Evolutionary conservation across 2,797 vertebrate genomes (phyloP).

Genomic region (Avahi laniger): DNA sequence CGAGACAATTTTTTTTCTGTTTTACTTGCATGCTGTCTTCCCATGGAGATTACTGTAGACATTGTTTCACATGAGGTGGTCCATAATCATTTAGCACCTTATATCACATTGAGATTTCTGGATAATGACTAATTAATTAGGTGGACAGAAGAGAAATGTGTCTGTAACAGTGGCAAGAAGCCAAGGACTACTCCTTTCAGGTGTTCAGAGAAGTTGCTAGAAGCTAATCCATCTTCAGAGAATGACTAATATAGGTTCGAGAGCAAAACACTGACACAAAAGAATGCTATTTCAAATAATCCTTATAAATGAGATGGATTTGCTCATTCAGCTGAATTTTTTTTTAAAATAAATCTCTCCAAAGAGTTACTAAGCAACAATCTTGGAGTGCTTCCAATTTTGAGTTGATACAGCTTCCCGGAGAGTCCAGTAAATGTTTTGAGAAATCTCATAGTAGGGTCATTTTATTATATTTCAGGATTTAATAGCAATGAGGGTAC

Average conservation of each 20-base stretch:
- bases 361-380: neutral
- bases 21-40: neutral
- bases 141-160: slow-evolving; percentile 45
- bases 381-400: neutral
- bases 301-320: slow-evolving; percentile 39
- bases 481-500: neutral
- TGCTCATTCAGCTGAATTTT: slow-evolving; percentile 17
- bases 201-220: slow-evolving; percentile 44
- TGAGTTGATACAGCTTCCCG: neutral
- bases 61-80: neutral
- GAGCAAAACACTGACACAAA: neutral
- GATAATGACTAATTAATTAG: slow-evolving; percentile 60
- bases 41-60: neutral
- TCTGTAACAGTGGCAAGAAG: slow-evolving; percentile 16
- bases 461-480: slow-evolving; percentile 54
- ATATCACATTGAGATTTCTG: neutral
- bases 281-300: slow-evolving; percentile 37
- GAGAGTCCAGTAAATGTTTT: neutral
- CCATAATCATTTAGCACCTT: slow-evolving; percentile 48
- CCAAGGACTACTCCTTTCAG: slow-evolving; percentile 19
- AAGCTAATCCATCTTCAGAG: slow-evolving; percentile 10
- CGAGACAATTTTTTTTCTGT: neutral
- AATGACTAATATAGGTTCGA: neutral
- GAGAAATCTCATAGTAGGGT: neutral
- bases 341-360: slow-evolving; percentile 9